These are phyloP conservation scores for Ochotona curzoniae DNA, from an alignment of 2,113 vertebrate species.

Conservation along the genomic window DNA sequence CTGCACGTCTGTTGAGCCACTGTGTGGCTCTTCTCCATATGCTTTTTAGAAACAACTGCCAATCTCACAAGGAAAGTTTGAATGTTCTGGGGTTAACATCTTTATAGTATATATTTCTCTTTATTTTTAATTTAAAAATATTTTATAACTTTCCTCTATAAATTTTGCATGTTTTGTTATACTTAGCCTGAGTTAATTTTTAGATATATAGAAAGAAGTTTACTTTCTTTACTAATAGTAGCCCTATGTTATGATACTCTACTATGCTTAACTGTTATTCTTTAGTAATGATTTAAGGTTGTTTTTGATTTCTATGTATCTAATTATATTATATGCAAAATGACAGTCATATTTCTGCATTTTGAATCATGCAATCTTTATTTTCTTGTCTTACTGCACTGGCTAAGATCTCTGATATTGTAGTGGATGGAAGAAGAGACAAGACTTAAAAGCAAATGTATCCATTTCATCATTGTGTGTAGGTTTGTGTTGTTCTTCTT, in stretches of 20 bases:
- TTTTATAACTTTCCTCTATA: neutral
- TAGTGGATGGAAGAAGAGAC: neutral
- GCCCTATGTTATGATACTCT: neutral
- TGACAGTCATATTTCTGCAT: neutral
- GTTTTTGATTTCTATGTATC: neutral
- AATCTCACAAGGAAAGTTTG: neutral
- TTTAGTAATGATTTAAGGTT: neutral
- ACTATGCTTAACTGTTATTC: neutral
- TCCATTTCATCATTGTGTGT: neutral
- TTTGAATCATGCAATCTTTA: neutral
- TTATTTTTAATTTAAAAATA: neutral
- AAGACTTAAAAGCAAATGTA: too few species aligned
- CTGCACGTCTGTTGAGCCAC: too few species aligned
- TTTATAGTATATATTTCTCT: too few species aligned
- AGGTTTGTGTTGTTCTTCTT: neutral
- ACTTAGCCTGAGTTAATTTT: neutral
- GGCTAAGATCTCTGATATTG: neutral
- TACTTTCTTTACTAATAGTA: neutral
- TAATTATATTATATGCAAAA: neutral
- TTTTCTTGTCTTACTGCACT: neutral
- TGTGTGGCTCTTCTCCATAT: too few species aligned
- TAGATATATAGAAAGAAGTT: neutral
- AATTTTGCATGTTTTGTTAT: neutral
- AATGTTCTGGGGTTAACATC: neutral
- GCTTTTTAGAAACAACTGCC: neutral